Base-by-base conservation (phyloP, 2,888 invertebrate genomes). In the Tinea pellionella region DNA sequence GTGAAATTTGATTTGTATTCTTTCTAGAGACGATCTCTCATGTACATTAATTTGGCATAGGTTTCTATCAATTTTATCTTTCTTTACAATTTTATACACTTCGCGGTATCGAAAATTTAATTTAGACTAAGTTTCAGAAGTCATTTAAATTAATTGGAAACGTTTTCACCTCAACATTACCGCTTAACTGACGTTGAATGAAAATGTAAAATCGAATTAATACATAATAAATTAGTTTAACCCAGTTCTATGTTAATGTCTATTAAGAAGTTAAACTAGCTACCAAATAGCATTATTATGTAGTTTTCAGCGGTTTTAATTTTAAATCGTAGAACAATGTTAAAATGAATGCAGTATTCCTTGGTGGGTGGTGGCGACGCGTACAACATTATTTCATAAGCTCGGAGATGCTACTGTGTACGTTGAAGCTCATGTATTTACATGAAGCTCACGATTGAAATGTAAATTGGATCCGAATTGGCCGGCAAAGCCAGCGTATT, bases 391-490 rank as follows among this genome's bases (percentile, higher is more conserved):
- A 77, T 75, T 75, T 77, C 72, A 78, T 77, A 80, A 78, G 76
- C 74, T 66, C 65, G 69, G 68, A 65, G 67, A 69, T 67, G 65
- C 65, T 67, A 69, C 62, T 63, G 61, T 71, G 72, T 71, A 70
- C 74, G 67, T 67, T 67, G 69, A 66, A 65, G 65, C 78, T 80
- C 80, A 80, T 80, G 80, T 80, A 78, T 80, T 80, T 77, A 76
- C 80, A 80, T 80, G 80, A 80, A 78, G 67, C 75, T 70, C 67
- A 66, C 77, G 80, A 80, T 80, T 80, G 80, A 80, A 80, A 80
- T 80, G 80, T 80, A 80, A 80, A 80, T 80, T 80, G 77, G 74
- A 75, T 77, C 75, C 73, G 76, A 80, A 79, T 78, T 78, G 80
- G 78, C 75, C 76, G 73, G 74, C 75, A 77, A 77, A 76, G 76